Evolutionary conservation across 1,140 invertebrate species (phyloP), one percentile per base, ranked within the genome.

Genomic region (Drosophila chauvacae): DNA sequence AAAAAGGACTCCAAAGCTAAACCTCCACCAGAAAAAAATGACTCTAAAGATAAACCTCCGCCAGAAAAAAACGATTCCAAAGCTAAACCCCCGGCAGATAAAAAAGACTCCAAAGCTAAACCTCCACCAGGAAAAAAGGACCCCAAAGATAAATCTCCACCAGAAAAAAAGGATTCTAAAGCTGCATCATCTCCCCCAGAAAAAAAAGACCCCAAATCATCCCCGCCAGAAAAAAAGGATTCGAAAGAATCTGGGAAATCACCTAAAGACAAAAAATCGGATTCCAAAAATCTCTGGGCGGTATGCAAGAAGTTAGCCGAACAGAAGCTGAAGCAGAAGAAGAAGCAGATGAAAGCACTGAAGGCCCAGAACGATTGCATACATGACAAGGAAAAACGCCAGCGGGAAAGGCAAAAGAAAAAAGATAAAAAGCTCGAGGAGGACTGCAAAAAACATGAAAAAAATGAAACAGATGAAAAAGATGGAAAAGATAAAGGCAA

Each of bases 291-390:
- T 16, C 14, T 70, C 3, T 37, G 65, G 10, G 14, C 4, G 28
- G 48, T 16, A 35, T 70, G 51, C 65, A 70, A 72, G 23, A 13
- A 59, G 28, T 20, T 71, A 14, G 63, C 66, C 26, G 23, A 68
- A 35, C 28, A 6, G 4, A 55, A 68, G 10, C 26, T 39, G 4
- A 70, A 50, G 26, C 18, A 30, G 3, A 68, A 28, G 9, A 70
- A 45, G 35, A 70, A 55, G 23, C 23, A 68, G 14, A 11, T 53
- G 0, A 44, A 45, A 4, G 26, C 5, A 0, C 16, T 58, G 10
- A 35, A 48, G 20, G 26, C 28, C 9, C 35, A 58, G 37, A 48
- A 42, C 30, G n/a, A 51, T 1, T 42, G 42, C 14, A 48, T 71
- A 9, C 23, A 11, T 0, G n/a, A 63, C n/a, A 37, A 63, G 13